phyloP scores from a whole-genome alignment of 2,888 invertebrate genomes.

The Synanthedon myopaeformis region DNA sequence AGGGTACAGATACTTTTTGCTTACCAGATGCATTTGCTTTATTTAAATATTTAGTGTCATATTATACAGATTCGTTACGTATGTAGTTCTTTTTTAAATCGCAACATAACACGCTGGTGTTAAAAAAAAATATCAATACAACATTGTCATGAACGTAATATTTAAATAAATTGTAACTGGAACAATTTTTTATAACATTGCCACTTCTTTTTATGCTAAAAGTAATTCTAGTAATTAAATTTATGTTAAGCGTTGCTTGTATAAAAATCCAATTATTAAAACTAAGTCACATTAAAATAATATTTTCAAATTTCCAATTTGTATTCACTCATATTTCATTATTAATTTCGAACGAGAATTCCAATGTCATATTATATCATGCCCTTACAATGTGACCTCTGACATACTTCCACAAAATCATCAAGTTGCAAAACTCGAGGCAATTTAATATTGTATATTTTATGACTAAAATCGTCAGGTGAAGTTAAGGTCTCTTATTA shows the following conservation, averaged over 20 bases:
- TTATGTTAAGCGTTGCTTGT: too few species aligned
- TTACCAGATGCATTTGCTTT: neutral
- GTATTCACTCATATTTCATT: neutral
- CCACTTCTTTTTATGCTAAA: too few species aligned
- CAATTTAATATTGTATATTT: neutral
- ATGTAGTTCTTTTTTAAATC: too few species aligned
- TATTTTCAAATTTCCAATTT: neutral
- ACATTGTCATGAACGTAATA: too few species aligned
- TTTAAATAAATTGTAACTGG: too few species aligned
- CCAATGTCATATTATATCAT: neutral
- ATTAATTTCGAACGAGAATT: neutral
- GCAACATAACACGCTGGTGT: too few species aligned
- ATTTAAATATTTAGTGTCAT: neutral
- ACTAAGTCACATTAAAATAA: neutral
- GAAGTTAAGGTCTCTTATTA: neutral
- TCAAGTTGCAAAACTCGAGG: neutral
- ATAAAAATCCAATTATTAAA: neutral
- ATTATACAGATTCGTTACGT: neutral
- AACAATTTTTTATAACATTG: too few species aligned
- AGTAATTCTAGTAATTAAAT: too few species aligned
- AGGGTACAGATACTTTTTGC: neutral
- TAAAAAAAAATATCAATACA: too few species aligned
- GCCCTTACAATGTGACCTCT: neutral
- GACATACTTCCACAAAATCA: neutral
- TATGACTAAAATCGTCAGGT: neutral